Conservation (phyloP, 2,113 vertebrate species). For the Nannobrachium achirus region DNA sequence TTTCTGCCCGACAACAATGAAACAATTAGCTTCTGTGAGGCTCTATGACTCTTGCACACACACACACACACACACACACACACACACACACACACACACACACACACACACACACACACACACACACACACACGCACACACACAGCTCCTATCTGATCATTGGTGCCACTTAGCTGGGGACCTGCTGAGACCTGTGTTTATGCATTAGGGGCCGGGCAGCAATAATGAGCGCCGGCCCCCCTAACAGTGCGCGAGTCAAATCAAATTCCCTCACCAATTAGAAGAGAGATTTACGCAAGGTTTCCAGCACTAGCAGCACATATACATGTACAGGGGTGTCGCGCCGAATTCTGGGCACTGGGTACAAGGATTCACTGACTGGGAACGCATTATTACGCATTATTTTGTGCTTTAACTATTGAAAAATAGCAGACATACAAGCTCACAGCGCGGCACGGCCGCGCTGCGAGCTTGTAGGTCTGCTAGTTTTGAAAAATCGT, state of each 20-base stretch:
- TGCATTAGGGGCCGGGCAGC: conserved; percentile 66
- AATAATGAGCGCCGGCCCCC: conserved; percentile 67
- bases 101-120: neutral
- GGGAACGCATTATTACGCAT: no score
- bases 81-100: conserved; percentile 12
- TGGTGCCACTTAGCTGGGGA: conserved; percentile 63
- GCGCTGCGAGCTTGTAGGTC: no score
- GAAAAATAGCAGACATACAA: no score
- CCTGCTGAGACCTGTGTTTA: conserved; percentile 70
- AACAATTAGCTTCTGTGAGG: conserved; percentile 58
- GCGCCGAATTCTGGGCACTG: no score
- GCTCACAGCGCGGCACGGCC: no score
- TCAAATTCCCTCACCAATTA: conserved; percentile 78
- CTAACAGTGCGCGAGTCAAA: conserved; percentile 69
- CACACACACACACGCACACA: conserved; percentile 10
- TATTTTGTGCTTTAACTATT: no score
- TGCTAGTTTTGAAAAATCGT: no score
- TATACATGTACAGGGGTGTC: no score
- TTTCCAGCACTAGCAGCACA: no score
- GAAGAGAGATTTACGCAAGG: conserved; percentile 72
- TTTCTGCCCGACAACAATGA: no score
- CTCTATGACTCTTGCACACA: conserved; percentile 36
- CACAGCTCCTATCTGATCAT: conserved; percentile 68
- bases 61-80: conserved; percentile 3
- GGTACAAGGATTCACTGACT: no score